Base-by-base conservation (phyloP, 2,113 vertebrate species). In the human (Homo sapiens) region DNA sequence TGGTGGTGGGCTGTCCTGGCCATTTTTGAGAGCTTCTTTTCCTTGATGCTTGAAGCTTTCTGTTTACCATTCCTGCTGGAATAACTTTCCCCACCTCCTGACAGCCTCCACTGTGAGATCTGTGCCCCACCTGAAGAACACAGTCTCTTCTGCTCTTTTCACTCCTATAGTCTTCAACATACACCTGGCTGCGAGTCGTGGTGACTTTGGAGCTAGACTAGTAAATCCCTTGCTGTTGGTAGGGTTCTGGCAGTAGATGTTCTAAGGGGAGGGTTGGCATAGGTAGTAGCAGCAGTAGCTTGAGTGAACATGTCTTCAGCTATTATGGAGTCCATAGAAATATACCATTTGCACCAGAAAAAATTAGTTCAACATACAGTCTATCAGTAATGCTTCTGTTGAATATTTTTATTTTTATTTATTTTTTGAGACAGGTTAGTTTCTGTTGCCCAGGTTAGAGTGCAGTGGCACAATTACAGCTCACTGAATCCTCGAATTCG, bases 171-270 rank as follows among this genome's bases (percentile, higher is more conserved):
- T 27, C 48, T 5, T 76, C 32, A 38, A 18, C 6, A 2, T 23
- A 17, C 3, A 0, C n/a, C 80, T 43, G 86, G 11, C 45, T 79
- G 52, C 23, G 9, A 2, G 16, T 30, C 45, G 0, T 0, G 38
- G 25, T 27, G 32, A 70, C 81, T 52, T 82, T 59, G 72, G 64
- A 59, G 73, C 61, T 50, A 1, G 22, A 27, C 55, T n/a, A 17
- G 17, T 38, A 45, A 55, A 16, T 22, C 25, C 38, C 50, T 61
- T 68, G 57, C 75, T 82, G 22, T 40, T 57, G 66, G 35, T 32
- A 45, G 40, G 35, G 38, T 88, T 83, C 85, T 55, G 55, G 59
- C 72, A n/a, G 30, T 70, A 79, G n/a, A 45, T 27, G 35, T 43
- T 66, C 23, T 27, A 18, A 55, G 92, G 4, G 2, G 27, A 75